phyloP scores from a whole-genome alignment of 2,888 invertebrate genomes.

The Cacoxenus indagator region DNA sequence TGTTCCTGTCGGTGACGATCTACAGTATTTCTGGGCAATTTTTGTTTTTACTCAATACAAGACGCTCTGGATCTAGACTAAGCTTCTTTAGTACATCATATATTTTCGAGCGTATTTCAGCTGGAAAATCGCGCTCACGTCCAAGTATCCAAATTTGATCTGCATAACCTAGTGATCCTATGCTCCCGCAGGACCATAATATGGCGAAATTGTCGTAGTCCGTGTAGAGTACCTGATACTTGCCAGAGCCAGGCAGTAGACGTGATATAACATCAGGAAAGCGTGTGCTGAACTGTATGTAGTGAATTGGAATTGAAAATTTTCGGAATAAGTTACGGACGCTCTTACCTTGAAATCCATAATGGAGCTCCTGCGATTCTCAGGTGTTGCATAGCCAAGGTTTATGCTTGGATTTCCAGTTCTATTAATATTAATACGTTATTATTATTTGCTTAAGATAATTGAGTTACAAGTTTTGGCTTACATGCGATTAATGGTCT shows the following conservation, averaged over 20 bases:
- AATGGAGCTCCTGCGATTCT: slow-evolving; percentile 73
- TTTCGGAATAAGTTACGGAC: not conserved
- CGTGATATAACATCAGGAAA: slow-evolving; percentile 78
- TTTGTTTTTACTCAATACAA: slow-evolving; percentile 79
- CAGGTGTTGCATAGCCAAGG: slow-evolving; percentile 77
- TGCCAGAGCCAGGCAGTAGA: slow-evolving; percentile 80
- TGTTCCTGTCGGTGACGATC: not conserved
- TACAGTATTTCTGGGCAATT: slow-evolving; percentile 72
- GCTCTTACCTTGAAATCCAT: slow-evolving; percentile 70
- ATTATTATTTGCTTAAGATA: not conserved
- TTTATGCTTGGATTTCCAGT: slow-evolving; percentile 75
- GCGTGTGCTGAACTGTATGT: slow-evolving; percentile 73
- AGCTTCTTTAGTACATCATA: slow-evolving; percentile 76
- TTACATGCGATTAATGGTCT: slow-evolving; percentile 79
- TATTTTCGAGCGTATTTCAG: slow-evolving; percentile 76
- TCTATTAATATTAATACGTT: slow-evolving; percentile 69
- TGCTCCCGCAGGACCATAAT: slow-evolving; percentile 81
- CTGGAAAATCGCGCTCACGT: slow-evolving; percentile 77
- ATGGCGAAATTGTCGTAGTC: slow-evolving; percentile 82
- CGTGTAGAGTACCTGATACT: slow-evolving; percentile 80
- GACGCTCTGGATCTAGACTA: slow-evolving; percentile 78
- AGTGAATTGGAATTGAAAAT: not conserved
- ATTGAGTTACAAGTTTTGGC: slow-evolving; percentile 38
- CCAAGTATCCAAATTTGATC: slow-evolving; percentile 83
- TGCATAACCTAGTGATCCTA: slow-evolving; percentile 72